Evolutionary conservation across 2,113 vertebrate genomes (phyloP), one percentile per base, ranked within the genome.

Genomic region (Onychostruthus taczanowskii): DNA sequence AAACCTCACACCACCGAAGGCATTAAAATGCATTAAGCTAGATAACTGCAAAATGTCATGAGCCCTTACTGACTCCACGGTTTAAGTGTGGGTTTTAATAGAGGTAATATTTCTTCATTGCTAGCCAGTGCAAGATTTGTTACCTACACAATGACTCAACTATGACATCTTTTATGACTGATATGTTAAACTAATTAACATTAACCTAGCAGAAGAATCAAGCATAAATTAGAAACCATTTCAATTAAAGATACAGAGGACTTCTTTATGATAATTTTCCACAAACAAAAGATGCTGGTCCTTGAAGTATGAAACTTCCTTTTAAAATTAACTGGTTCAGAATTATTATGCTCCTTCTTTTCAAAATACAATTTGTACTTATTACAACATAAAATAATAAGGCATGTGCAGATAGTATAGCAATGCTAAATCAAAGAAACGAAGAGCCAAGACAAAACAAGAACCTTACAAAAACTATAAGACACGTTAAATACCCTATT

Each of bases 121-220:
- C 70, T 87, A 86, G 72, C 93, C 82, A 91, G 39, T 47, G 72
- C 82, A 94, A 90, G 72, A 96, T 93, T 96, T 95, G 91, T 95
- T 93, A 94, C 94, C 94, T 70, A 94, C 79, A 85, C 85, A 82
- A 76, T 91, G 93, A 90, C 68, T 96, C 84, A 94, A 63, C 87
- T 94, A 80, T 80, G 84, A 90, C 91, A 95, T 63, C 68, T 95
- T 94, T 95, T 94, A 96, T 87, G 82, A 95, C 75, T 93, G 90
- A 79, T 93, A 93, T 67, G 90, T 91, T 95, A 85, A 94, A 94
- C 84, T 94, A 95, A 95, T 93, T 95, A 95, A 76, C 84, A 95
- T 93, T 91, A 96, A 93, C 90, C 84, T 85, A 76, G 70, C 63
- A 93, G 82, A 95, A 88, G 84, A 88, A 91, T 59, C 78, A 77